These are phyloP conservation scores for Porites lobata DNA, from an alignment of 92 coral and sea anemone genomes.

Conservation along the genomic window DNA sequence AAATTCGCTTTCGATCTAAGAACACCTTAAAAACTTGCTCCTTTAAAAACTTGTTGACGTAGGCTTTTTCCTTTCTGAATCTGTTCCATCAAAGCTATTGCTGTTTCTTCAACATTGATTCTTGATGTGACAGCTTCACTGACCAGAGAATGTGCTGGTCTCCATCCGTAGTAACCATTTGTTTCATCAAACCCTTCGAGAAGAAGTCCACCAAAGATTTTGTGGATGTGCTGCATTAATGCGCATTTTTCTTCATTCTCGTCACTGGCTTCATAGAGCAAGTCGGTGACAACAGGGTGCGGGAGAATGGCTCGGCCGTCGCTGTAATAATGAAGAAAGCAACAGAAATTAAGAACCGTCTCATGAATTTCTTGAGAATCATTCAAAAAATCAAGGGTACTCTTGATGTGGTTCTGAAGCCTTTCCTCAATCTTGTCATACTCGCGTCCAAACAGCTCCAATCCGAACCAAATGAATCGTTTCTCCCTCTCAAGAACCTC, in stretches of 20 bases:
- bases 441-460: slow-evolving; percentile 75
- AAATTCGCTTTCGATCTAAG: slow-evolving; percentile 63
- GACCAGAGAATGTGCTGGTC: slow-evolving; percentile 79
- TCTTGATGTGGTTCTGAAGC: slow-evolving; percentile 59
- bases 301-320: slow-evolving; percentile 58
- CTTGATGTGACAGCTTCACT: slow-evolving; percentile 63
- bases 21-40: slow-evolving; percentile 59
- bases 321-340: slow-evolving; percentile 69
- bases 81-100: slow-evolving; percentile 39
- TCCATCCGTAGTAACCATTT: slow-evolving; percentile 70
- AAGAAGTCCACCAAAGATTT: slow-evolving; percentile 74
- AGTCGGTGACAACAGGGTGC: slow-evolving; percentile 58
- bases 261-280: slow-evolving; percentile 42
- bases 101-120: slow-evolving; percentile 43
- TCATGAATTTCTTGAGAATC: slow-evolving; percentile 25
- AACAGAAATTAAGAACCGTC: slow-evolving; percentile 60
- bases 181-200: slow-evolving; percentile 63
- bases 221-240: slow-evolving; percentile 39
- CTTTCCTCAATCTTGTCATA: slow-evolving; percentile 62
- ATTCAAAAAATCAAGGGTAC: slow-evolving; percentile 36
- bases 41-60: slow-evolving; percentile 56
- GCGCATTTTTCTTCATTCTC: slow-evolving; percentile 10
- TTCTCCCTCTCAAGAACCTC: slow-evolving; percentile 63
- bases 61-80: slow-evolving; percentile 35
- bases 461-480: slow-evolving; percentile 76